Base-by-base conservation (phyloP, 1,140 invertebrate genomes). In the Drosophila micromelanica region DNA sequence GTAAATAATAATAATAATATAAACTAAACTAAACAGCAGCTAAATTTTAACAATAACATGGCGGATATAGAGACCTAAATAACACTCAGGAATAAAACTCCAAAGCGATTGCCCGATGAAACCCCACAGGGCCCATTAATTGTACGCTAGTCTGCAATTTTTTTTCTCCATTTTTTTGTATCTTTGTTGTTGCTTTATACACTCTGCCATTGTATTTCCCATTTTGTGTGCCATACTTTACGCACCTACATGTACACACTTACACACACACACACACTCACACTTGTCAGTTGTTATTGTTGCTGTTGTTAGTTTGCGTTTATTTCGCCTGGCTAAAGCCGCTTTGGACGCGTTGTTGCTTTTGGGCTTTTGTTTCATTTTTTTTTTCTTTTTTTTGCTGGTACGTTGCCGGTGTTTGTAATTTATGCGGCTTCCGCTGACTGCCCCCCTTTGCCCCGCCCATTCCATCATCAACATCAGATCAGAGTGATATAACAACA, bases 51-150 rank as follows among this genome's bases (percentile, higher is more conserved):
- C 32, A 57, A 60, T 40, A 57, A 43, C 40, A 37, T n/a, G 30
- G 13, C 57, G 35, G 49, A 43, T 30, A 63, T 32, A 48, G 42
- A 45, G 38, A 42, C 37, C 40, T 30, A 57, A 62, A 56, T 65
- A 54, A 72, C 70, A 72, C 35, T 45, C 15, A 76, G 59, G 52
- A 74, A 68, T 72, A 56, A 37, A 73, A 55, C 74, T 72, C 62
- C 40, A 78, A 72, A 73, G 76, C 64, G 65, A 73, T 87, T 56
- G 57, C 56, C 49, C 71, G 61, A 73, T 62, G 82, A 87, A 89
- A 82, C 84, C 82, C 82, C 79, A 76, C 79, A 89, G 84, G 72
- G 82, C 82, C 82, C 82, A 87, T 87, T 87, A 87, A 87, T 87
- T 87, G 84, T 87, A 60, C 73, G 82, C 65, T 79, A 51, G 82